Conservation (phyloP, 1,140 invertebrate genomes). For the Glossosoma conforme region DNA sequence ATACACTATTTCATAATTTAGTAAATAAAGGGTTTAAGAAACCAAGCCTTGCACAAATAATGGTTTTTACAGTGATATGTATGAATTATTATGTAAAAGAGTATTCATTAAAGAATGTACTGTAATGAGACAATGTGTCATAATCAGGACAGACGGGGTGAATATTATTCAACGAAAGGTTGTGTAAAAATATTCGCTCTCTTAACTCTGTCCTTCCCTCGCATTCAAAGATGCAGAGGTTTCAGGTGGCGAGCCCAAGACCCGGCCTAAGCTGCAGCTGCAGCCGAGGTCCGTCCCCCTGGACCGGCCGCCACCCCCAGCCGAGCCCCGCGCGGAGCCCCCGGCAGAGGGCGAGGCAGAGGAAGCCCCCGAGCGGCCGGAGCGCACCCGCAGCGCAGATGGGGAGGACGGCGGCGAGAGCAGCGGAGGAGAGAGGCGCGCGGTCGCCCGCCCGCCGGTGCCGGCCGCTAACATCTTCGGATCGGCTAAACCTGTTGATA, state of each 20-base stretch:
- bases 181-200: too few relatives aligned
- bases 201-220: too few relatives aligned
- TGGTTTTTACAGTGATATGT: too few relatives aligned
- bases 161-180: too few relatives aligned
- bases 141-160: too few relatives aligned
- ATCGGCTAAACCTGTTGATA: constrained; percentile 90
- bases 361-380: constrained; percentile 1
- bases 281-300: constrained; percentile 67
- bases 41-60: too few relatives aligned
- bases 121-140: too few relatives aligned
- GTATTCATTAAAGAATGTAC: too few relatives aligned
- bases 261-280: constrained; percentile 67
- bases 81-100: too few relatives aligned
- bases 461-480: constrained; percentile 77
- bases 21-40: too few relatives aligned
- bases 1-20: too few relatives aligned
- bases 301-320: constrained; percentile 38
- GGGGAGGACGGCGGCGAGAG: constrained; percentile 4
- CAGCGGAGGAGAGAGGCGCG: constrained; percentile 9
- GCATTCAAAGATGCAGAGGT: constrained; percentile 27
- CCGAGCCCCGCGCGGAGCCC: constrained; percentile 28
- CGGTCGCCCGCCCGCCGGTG: constrained; percentile 43
- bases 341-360: background rate
- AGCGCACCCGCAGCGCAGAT: constrained; percentile 14
- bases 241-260: constrained; percentile 47